Evolutionary conservation across 2,797 vertebrate species (phyloP).

Genomic region (Crenuchus spilurus): DNA sequence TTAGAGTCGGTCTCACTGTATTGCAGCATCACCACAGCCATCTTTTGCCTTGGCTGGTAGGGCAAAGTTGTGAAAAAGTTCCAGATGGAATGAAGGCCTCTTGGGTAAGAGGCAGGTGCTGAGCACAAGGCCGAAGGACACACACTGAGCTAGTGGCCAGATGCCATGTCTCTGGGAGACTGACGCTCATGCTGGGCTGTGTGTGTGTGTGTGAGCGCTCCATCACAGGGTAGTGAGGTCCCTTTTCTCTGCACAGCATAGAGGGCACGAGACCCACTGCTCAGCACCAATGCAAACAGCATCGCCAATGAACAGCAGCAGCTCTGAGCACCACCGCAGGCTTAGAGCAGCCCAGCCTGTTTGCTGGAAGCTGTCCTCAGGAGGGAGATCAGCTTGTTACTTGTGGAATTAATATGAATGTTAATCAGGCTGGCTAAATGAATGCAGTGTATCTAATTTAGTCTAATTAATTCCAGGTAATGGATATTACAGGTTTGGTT

Average conservation of each 20-base stretch:
- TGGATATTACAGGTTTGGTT: constrained; percentile 42
- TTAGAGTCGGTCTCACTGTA: background rate
- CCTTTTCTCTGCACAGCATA: background rate
- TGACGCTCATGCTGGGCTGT: background rate
- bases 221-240: background rate
- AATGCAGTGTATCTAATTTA: constrained; percentile 51
- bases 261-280: constrained; percentile 4
- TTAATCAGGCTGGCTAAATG: constrained; percentile 44
- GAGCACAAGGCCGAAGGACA: background rate
- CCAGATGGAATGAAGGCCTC: background rate
- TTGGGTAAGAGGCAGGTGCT: background rate
- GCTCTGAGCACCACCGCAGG: constrained; percentile 10
- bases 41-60: background rate
- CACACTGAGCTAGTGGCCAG: background rate
- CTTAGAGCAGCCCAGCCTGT: constrained; percentile 25
- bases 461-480: constrained; percentile 50
- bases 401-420: constrained; percentile 49
- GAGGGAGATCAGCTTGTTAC: constrained; percentile 45
- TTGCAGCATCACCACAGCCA: background rate
- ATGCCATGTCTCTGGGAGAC: background rate
- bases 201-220: background rate
- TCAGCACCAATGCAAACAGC: constrained; percentile 17
- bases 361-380: constrained; percentile 10
- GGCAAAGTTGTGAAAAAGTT: background rate
- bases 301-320: constrained; percentile 36